Base-by-base conservation (phyloP, 2,113 vertebrate genomes). In the human region DNA sequence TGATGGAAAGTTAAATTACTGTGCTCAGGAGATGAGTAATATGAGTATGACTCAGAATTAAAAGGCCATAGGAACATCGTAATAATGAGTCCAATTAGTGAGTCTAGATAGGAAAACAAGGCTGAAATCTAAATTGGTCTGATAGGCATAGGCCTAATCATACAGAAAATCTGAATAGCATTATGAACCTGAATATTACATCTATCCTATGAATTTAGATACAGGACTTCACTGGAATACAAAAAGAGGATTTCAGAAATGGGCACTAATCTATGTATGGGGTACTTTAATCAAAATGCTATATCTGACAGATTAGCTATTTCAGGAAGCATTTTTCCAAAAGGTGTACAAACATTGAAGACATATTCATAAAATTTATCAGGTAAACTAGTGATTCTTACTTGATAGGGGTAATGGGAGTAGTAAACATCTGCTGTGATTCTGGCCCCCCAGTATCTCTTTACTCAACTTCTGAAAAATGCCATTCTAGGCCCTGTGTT, bases 31-130 rank as follows among this genome's bases (percentile, higher is more conserved):
- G 50, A 92, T 38, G 18, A 85, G n/a, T 75, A 89, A 89, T 86
- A 93, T 93, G 55, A 16, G 30, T 3, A 91, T 89, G 61, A 93
- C 38, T 89, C 8, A 92, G 40, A 89, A 95, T 91, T 83, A 92
- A 96, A 98, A 93, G 68, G 75, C 45, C 68, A 18, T 1, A 88
- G 25, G 35, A 96, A 93, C 72, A 72, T 13, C 86, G 11, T 52
- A 57, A 93, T 90, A 95, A 20, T 45, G 40, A 95, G 23, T 57
- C 68, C 70, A 97, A 84, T 97, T 94, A 93, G 80, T 25, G 89
- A 73, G 73, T 61, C 32, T 50, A 50, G 70, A 59, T 73, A 4
- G 55, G 92, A 89, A 92, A 92, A n/a, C 70, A 93, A 93, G 73
- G 83, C 16, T 43, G 57, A 91, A 94, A 72, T 78, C 43, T 78